Base-by-base conservation (phyloP, 2,888 invertebrate genomes). In the Melikaiella ostensackeni region DNA sequence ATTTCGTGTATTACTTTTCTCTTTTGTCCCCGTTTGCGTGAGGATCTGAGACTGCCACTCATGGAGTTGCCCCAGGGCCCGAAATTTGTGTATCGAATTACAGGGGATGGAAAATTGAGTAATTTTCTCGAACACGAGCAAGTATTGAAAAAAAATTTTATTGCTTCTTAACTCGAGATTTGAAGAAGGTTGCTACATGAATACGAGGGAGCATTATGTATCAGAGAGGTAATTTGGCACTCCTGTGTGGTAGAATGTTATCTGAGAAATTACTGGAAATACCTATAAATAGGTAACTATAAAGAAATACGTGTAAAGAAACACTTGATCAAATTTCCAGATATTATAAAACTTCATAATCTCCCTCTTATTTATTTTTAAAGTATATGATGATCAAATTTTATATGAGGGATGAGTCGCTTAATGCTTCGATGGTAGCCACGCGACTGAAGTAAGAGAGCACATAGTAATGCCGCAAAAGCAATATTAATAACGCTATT, bases 401-500 rank as follows among this genome's bases (percentile, higher is more conserved):
- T 66, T 42, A 24, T 24, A 66, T 8, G 7, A 42, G 46, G 8
- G 30, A 66, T 24, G 8, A 66, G 66, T 66, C 38, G 38, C 24
- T 66, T 66, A 66, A 66, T 66, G 3, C 42, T 66, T 16, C 7
- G 27, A 9, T 2, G 13, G 19, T 27, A 66, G 66, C 66, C 66
- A 66, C 66, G 66, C 66, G 66, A 46, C 66, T 19, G 16, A 46
- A 24, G 16, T 19, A 24, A 42, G 13, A 46, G 42, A 46, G 38
- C 38, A 13, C 21, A 38, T 16, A 64, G 35, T 64, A 24, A 64
- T 64, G 24, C 19, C 6, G 66, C 19, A 46, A 42, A 64, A 46
- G 42, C 27, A 46, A 27, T 42, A 66, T 66, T 66, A 66, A 66
- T 46, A 66, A 46, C 66, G 66, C 42, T 46, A 46, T 46, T 66